A percentile compares a stretch with the other conserved stretches of the same genome.
phyloP scores from a whole-genome alignment of 2,113 vertebrate species.

The Strigops habroptila region DNA sequence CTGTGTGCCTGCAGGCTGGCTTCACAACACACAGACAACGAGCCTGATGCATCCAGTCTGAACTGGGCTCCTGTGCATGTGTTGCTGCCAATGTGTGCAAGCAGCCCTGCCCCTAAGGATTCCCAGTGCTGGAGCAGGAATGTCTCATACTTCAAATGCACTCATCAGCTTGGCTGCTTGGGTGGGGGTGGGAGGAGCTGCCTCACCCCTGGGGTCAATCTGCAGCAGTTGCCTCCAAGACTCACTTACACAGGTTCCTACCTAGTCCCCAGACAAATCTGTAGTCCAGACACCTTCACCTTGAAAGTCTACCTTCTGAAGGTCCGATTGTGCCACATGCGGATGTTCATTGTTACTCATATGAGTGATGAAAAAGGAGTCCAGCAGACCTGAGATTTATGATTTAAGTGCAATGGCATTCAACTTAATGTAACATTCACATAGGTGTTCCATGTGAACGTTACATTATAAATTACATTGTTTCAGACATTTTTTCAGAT shows the following conservation, averaged over 20 bases:
- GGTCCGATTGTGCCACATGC: not conserved
- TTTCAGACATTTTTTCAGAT: not conserved
- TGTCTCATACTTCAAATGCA: not conserved
- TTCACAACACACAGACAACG: not conserved
- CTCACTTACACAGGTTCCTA: not conserved
- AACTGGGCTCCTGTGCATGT: not conserved
- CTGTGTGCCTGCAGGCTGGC: not conserved
- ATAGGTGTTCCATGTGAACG: not conserved
- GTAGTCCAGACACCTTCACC: not conserved
- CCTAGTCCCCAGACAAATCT: not conserved
- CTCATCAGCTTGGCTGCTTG: fast-evolving
- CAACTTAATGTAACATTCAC: not conserved
- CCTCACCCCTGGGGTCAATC: not conserved
- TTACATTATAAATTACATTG: not conserved
- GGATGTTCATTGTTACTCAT: not conserved
- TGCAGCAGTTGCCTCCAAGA: not conserved
- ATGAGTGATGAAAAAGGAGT: not conserved
- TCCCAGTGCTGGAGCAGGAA: not conserved
- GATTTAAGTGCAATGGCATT: not conserved
- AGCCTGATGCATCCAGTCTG: not conserved
- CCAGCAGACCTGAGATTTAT: not conserved
- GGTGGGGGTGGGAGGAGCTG: not conserved
- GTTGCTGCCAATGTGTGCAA: not conserved
- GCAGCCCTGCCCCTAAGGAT: not conserved
- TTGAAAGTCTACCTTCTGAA: not conserved